These are phyloP conservation scores for Drosophila fuyamai DNA, from an alignment of 1,140 invertebrate species.

Conservation along the genomic window DNA sequence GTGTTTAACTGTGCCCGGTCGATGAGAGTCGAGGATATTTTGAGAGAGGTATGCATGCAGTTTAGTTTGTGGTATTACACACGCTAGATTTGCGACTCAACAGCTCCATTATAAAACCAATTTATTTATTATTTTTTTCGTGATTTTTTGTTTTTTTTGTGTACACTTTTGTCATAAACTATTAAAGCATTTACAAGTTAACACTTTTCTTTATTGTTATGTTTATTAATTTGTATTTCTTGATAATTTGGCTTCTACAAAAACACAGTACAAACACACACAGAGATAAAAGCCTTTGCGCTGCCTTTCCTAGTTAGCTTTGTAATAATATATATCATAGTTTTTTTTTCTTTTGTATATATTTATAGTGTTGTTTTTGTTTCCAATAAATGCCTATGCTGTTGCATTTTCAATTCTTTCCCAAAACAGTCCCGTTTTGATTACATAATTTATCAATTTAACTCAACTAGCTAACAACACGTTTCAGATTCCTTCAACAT, in stretches of 20 bases:
- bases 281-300: constrained; percentile 70
- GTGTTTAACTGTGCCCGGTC: constrained; percentile 54
- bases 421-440: constrained; percentile 48
- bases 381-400: constrained; percentile 72
- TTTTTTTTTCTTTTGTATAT: constrained; percentile 43
- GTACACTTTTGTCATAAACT: constrained; percentile 57
- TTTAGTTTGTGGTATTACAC: constrained; percentile 17
- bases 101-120: constrained; percentile 79
- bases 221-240: constrained; percentile 56
- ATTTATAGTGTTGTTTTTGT: constrained; percentile 44
- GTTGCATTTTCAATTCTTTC: constrained; percentile 64
- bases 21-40: constrained; percentile 38
- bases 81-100: constrained; percentile 65
- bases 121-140: constrained; percentile 29
- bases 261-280: constrained; percentile 63
- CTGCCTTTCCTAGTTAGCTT: constrained; percentile 69
- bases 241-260: constrained; percentile 68
- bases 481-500: constrained; percentile 56
- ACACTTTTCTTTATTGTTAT: constrained; percentile 73
- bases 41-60: constrained; percentile 26
- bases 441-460: constrained; percentile 48
- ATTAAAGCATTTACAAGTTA: constrained; percentile 75
- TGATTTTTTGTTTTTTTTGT: constrained; percentile 39
- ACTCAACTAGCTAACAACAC: constrained; percentile 68
- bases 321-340: constrained; percentile 49